A percentile compares a stretch with the other conserved stretches of the same genome.
Evolutionary conservation across 2,888 invertebrate genomes (phyloP).

Genomic region (Mantis religiosa): DNA sequence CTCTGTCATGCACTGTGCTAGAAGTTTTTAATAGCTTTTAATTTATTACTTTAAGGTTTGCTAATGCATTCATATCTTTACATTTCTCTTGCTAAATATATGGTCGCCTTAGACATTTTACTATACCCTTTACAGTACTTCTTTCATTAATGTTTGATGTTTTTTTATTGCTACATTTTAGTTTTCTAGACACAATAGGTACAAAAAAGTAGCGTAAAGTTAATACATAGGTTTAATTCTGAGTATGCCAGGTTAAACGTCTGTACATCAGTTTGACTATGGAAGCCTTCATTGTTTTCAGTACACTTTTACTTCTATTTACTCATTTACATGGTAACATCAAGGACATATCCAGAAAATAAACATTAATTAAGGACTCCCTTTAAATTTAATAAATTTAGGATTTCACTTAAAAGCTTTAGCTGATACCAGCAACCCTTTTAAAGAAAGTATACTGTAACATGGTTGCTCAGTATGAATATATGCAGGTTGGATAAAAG

Average conservation of each 20-base stretch:
- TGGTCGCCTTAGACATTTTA: background rate
- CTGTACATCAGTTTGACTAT: background rate
- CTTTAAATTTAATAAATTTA: no score
- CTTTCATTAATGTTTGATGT: background rate
- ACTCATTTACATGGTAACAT: background rate
- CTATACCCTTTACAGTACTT: background rate
- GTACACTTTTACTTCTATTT: background rate
- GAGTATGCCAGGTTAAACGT: background rate
- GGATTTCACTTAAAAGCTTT: no score
- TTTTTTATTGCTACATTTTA: background rate
- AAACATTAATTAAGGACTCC: no score
- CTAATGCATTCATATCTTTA: background rate
- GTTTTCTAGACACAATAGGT: background rate
- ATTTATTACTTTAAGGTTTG: background rate
- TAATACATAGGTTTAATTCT: background rate
- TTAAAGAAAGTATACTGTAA: no score
- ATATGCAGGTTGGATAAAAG: no score
- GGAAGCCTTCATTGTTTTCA: background rate
- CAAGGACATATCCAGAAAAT: no score
- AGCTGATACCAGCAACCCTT: no score
- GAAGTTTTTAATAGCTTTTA: background rate
- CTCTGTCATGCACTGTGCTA: background rate
- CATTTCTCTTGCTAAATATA: background rate
- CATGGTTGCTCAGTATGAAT: no score
- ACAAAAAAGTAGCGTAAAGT: background rate